Base-by-base conservation (phyloP, 1,140 invertebrate species). In the Nebria ingens region DNA sequence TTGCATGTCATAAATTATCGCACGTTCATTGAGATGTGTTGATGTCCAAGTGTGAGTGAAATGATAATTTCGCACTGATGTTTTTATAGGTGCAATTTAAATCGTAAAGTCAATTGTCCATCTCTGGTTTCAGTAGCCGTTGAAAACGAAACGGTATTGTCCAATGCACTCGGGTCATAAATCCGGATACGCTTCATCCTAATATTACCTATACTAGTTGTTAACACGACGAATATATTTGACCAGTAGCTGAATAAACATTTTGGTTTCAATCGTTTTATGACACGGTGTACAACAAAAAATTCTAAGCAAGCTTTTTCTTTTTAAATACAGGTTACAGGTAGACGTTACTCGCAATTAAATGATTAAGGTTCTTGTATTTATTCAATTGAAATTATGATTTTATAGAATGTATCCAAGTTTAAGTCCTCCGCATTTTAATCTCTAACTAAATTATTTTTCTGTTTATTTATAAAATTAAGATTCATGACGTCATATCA, bases 1-100 rank as follows among this genome's bases (percentile, higher is more conserved):
- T n/a, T n/a, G n/a, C n/a, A n/a, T n/a, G 15, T 17, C 40, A 45
- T 45, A 45, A 45, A 45, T 45, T 17, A 45, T 45, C 15, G 9
- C 17, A 12, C 40, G 17, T 45, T 45, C 40, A 11, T 45, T 45
- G 40, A 34, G 6, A n/a, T n/a, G 25, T n/a, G 25, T 34, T 34
- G 25, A 34, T 9, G 25, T 34, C 6, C n/a, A 34, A 34, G 6
- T 45, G 9, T 45, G 3, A 45, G 15, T 17, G 15, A 45, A 45
- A 45, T 45, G 15, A 45, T 45, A 45, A 45, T 45, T 11, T 45
- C 40, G 40, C 40, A 17, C 40, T 45, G 40, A 45, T 45, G 15
- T 45, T 45, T 45, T 45, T 45, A 45, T 45, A 45, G 6, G 40
- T 45, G 17, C 40, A 45, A 45, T 11, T 45, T 11, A 17, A 45